These are phyloP conservation scores for Nycticebus coucang DNA, from an alignment of 2,113 vertebrate species.

Conservation along the genomic window DNA sequence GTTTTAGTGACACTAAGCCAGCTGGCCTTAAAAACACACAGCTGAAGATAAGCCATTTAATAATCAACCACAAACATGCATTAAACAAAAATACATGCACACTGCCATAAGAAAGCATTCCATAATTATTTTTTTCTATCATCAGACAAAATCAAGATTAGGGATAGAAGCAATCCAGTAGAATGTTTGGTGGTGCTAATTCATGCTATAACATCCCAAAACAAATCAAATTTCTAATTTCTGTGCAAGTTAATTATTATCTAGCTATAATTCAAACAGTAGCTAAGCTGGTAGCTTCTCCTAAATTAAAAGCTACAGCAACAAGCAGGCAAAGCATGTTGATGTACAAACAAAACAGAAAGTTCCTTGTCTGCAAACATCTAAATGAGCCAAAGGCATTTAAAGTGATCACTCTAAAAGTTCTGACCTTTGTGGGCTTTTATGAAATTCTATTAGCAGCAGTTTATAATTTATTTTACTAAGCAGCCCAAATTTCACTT, in stretches of 20 bases:
- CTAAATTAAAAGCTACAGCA: slow-evolving; percentile 75
- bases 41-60: slow-evolving; percentile 37
- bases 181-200: slow-evolving; percentile 70
- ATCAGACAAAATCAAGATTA: slow-evolving; percentile 66
- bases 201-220: slow-evolving; percentile 76
- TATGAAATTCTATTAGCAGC: slow-evolving; percentile 70
- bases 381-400: slow-evolving; percentile 65
- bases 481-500: slow-evolving; percentile 80
- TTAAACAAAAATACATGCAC: slow-evolving; percentile 73
- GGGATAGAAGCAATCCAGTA: slow-evolving; percentile 60
- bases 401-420: slow-evolving; percentile 40
- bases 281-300: slow-evolving; percentile 66
- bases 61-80: slow-evolving; percentile 77
- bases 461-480: slow-evolving; percentile 62
- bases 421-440: slow-evolving; percentile 18
- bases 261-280: slow-evolving; percentile 71
- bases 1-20: slow-evolving; percentile 60
- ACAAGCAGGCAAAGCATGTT: slow-evolving; percentile 82
- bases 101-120: slow-evolving; percentile 75
- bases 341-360: slow-evolving; percentile 69
- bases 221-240: slow-evolving; percentile 66
- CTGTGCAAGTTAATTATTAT: slow-evolving; percentile 73
- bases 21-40: slow-evolving; percentile 21
- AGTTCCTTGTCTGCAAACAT: slow-evolving; percentile 64
- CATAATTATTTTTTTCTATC: slow-evolving; percentile 60